Conservation (phyloP, 2,113 vertebrate species). For the Willisornis vidua region DNA sequence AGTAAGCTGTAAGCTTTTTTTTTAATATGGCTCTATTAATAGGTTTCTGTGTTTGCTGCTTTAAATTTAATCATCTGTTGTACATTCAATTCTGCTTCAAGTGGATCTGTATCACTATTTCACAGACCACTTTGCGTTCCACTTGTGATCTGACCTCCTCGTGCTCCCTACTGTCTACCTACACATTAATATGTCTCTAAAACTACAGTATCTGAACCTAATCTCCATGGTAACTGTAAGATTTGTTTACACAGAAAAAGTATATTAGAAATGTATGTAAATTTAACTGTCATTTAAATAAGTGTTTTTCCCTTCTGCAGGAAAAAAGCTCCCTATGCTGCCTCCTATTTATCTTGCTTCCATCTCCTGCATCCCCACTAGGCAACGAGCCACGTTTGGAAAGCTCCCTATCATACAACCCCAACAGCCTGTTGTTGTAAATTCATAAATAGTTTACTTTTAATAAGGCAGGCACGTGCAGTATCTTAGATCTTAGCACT, state of each 20-base stretch:
- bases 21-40: neutral
- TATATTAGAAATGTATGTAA: constrained; percentile 29
- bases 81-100: neutral
- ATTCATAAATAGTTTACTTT: constrained; percentile 10
- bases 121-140: neutral
- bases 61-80: neutral
- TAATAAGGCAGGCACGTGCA: neutral
- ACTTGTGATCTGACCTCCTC: neutral
- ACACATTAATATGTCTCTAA: neutral
- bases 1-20: neutral
- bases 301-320: neutral
- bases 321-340: neutral
- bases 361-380: neutral
- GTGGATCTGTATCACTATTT: neutral
- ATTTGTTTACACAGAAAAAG: constrained; percentile 51
- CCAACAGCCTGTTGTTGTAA: constrained; percentile 14
- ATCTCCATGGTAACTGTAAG: constrained; percentile 41
- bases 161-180: neutral
- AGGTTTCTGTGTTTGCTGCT: neutral
- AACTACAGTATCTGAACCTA: constrained; percentile 15
- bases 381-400: neutral
- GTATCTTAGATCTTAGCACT: constrained; percentile 1
- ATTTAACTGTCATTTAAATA: constrained; percentile 40
- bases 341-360: constrained; percentile 26
- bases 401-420: neutral